These are phyloP conservation scores for Dicroscelio sp. DNA, from an alignment of 2,888 invertebrate genomes.

Conservation along the genomic window DNA sequence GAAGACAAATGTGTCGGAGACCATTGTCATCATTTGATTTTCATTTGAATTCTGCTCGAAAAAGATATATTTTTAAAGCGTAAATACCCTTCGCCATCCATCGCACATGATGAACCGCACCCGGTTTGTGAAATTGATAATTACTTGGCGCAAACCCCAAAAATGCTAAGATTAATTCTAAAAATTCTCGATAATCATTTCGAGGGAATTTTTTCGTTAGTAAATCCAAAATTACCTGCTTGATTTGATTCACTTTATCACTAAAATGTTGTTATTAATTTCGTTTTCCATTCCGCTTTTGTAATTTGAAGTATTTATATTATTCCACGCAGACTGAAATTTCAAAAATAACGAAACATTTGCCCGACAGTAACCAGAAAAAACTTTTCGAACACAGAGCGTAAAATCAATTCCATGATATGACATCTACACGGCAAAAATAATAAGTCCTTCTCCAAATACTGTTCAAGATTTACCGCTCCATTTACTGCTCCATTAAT, in stretches of 20 bases:
- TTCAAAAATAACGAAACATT: constrained; percentile 11
- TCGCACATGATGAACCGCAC: constrained; percentile 82
- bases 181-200: constrained; percentile 84
- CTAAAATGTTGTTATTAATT: constrained; percentile 36
- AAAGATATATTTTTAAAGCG: constrained; percentile 84
- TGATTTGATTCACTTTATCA: constrained; percentile 38
- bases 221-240: constrained; percentile 5
- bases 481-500: no score
- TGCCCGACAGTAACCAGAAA: no score
- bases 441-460: no score
- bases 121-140: constrained; percentile 21
- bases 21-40: constrained; percentile 43
- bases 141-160: constrained; percentile 50
- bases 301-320: constrained; percentile 29
- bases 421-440: no score
- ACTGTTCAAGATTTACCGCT: no score
- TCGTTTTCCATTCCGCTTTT: constrained; percentile 43
- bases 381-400: no score
- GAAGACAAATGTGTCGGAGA: constrained; percentile 80
- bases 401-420: no score
- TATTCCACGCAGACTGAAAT: constrained; percentile 11
- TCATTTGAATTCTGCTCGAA: constrained; percentile 58
- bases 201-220: constrained; percentile 54
- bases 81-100: constrained; percentile 87
- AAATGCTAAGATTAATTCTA: constrained; percentile 83